Base-by-base conservation (phyloP, 2,113 vertebrate species). In the Coreoperca whiteheadi region DNA sequence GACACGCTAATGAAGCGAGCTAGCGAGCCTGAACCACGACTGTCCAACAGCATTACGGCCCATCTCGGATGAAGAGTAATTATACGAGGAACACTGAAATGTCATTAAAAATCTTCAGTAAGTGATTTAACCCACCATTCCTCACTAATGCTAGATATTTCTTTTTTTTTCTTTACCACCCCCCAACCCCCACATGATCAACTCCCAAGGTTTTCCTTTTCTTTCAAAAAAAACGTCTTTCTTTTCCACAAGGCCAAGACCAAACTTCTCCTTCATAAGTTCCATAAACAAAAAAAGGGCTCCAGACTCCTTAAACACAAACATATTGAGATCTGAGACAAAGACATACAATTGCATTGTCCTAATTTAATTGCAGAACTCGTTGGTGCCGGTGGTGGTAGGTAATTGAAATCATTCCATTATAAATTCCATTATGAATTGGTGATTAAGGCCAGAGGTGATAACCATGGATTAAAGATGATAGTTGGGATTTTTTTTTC, bases 1-100 rank as follows among this genome's bases (percentile, higher is more conserved):
- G 98, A 99, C 98, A 99, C 98, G 97, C 97, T 99, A 99, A 99
- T 99, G 98, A 99, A 99, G 98, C 96, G 96, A 98, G 98, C 97
- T 97, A 98, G 97, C 97, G 97, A 99, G 98, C 97, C 97, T 96
- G 98, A 99, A 98, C 98, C 97, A 94, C 97, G 95, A 97, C 98
- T 99, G 98, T 99, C 98, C 98, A 98, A 99, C 98, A 99, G 97
- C 98, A 98, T 99, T 99, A 99, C 95, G 96, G 97, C 96, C 97
- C 97, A 97, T 98, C 98, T 97, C 96, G 97, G 97, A 98, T 99
- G 98, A 99, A 98, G 97, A 98, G 97, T 99, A 99, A 99, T 99
- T 99, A 99, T 98, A 98, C 96, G 95, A 97, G 96, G 97, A 99
- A 98, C 97, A 98, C 97, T 98, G 98, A 99, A 99, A 99, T 98